Evolutionary conservation across 1,140 invertebrate species (phyloP).

Genomic region (Polyergus mexicanus): DNA sequence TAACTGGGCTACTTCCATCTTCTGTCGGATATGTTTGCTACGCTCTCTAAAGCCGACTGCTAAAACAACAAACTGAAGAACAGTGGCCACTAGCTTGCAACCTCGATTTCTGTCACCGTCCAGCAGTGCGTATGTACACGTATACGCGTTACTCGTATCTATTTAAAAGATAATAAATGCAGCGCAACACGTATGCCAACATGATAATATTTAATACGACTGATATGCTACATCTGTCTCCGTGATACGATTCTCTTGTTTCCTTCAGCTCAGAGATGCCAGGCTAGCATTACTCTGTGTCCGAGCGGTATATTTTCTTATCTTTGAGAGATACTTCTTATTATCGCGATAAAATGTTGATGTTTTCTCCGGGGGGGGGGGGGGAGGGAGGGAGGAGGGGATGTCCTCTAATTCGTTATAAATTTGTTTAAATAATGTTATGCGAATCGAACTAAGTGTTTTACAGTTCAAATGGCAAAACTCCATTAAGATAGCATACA

Average conservation of each 20-base stretch:
- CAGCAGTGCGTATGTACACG: conserved; percentile 57
- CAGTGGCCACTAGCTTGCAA: conserved; percentile 67
- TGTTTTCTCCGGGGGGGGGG: neutral
- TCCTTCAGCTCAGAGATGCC: neutral
- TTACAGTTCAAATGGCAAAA: neutral
- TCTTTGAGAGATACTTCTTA: neutral
- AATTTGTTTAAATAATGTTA: neutral
- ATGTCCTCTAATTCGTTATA: conserved; percentile 8
- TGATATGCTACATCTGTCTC: conserved; percentile 57
- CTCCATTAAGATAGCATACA: neutral
- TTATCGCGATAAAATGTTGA: conserved; percentile 22
- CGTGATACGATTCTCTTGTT: conserved; percentile 26
- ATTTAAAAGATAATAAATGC: conserved; percentile 64
- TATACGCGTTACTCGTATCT: conserved; percentile 60
- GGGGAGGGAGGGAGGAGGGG: too few species aligned
- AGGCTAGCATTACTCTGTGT: neutral
- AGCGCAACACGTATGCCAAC: conserved; percentile 53
- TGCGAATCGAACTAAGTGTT: neutral
- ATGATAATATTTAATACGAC: conserved; percentile 67
- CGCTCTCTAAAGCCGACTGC: conserved; percentile 72
- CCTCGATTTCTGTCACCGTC: conserved; percentile 64
- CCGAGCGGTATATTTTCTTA: conserved; percentile 8
- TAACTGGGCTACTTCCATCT: conserved; percentile 75
- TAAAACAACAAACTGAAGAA: conserved; percentile 76
- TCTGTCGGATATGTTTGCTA: conserved; percentile 75